These are phyloP conservation scores for Matsumurasca onukii DNA, from an alignment of 1,140 invertebrate genomes.

Conservation along the genomic window DNA sequence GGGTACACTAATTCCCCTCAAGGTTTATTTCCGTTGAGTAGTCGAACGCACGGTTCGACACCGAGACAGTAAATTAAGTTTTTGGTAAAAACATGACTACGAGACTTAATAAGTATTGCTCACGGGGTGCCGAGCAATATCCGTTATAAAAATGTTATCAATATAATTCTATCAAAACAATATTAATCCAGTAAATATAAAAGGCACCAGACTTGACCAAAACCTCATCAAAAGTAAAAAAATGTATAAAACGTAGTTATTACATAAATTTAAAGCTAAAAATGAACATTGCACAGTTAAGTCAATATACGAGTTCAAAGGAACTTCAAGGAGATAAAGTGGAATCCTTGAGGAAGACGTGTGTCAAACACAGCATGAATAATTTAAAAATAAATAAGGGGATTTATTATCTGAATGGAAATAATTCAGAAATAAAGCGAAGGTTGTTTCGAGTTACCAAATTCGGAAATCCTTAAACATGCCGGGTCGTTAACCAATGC, in stretches of 20 bases:
- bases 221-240: background rate
- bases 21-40: conserved; percentile 6
- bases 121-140: background rate
- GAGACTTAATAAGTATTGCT: background rate
- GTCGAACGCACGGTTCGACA: background rate
- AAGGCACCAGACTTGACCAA: conserved; percentile 20
- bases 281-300: conserved; percentile 19
- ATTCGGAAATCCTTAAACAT: conserved; percentile 18
- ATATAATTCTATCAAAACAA: background rate
- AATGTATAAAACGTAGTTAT: background rate
- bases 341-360: conserved; percentile 5
- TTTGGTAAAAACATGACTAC: background rate
- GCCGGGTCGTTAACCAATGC: conserved; percentile 26
- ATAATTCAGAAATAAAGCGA: background rate
- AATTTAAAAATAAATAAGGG: background rate
- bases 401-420: background rate
- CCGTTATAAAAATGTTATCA: background rate
- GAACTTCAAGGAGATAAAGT: background rate
- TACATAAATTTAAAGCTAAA: conserved; percentile 6
- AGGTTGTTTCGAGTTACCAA: background rate
- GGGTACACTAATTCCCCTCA: background rate
- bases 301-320: background rate
- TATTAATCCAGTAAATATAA: background rate
- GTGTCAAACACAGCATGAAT: background rate
- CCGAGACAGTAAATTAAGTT: background rate